Evolutionary conservation across 2,113 vertebrate genomes (phyloP).

Genomic region (Pipra filicauda): DNA sequence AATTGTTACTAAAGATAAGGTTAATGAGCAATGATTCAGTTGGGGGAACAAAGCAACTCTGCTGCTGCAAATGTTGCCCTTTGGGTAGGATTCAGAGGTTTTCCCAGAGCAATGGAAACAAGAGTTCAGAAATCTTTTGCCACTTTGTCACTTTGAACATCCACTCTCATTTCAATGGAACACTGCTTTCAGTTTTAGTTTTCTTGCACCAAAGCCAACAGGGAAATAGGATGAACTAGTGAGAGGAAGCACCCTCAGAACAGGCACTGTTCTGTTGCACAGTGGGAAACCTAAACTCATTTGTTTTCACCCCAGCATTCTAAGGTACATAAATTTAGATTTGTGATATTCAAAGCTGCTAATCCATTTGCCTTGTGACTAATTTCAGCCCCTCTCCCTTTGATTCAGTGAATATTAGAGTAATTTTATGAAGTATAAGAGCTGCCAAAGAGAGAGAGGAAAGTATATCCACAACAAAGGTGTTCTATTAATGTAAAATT

Average conservation of each 20-base stretch:
- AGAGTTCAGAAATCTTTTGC: not conserved
- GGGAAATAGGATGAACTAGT: not conserved
- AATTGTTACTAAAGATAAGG: slow-evolving; percentile 11
- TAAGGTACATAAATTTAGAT: not conserved
- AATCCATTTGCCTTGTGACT: not conserved
- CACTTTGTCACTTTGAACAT: not conserved
- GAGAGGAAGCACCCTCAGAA: not conserved
- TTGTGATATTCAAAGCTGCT: not conserved
- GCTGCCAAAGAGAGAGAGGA: not conserved
- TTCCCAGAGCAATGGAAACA: not conserved
- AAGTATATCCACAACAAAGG: not conserved
- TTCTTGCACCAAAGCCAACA: not conserved
- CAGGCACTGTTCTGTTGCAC: not conserved
- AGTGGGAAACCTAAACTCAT: not conserved
- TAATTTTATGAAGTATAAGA: not conserved
- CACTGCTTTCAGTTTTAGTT: not conserved
- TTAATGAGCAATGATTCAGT: slow-evolving; percentile 1
- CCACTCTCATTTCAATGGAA: not conserved
- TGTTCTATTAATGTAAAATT: not conserved
- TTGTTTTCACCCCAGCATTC: not conserved
- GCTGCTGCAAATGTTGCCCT: not conserved
- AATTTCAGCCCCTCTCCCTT: not conserved
- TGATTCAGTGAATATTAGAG: not conserved
- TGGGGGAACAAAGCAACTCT: not conserved
- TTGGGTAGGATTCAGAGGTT: not conserved